These are phyloP conservation scores for Balearica regulorum DNA, from an alignment of 2,797 vertebrate genomes.

Conservation along the genomic window DNA sequence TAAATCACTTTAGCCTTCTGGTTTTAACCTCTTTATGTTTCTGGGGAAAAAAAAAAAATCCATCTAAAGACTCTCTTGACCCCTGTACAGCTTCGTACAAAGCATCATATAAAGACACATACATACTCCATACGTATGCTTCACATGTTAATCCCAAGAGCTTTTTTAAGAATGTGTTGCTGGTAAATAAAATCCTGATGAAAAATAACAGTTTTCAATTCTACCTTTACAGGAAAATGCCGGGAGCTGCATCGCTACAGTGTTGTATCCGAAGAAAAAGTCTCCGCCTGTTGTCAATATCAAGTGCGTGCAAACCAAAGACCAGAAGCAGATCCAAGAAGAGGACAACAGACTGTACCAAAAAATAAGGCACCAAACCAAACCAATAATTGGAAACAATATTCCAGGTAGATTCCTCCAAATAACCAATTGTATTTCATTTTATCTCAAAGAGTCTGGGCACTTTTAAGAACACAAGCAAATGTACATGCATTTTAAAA, in stretches of 20 bases:
- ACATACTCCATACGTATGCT: fast-evolving
- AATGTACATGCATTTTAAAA: fast-evolving
- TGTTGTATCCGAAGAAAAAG: conserved; percentile 65
- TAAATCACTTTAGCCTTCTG: neutral
- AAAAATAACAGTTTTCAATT: neutral
- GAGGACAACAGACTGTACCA: conserved; percentile 65
- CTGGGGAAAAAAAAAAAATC: neutral
- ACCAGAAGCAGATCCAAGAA: neutral
- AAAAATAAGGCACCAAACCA: conserved; percentile 49
- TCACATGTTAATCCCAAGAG: neutral
- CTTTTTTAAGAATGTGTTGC: neutral
- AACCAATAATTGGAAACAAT: neutral
- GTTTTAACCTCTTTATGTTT: neutral
- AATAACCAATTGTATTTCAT: neutral
- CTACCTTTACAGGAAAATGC: conserved; percentile 42
- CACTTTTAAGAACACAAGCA: neutral
- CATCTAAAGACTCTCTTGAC: neutral
- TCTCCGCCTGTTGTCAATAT: conserved; percentile 56
- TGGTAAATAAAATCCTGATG: neutral
- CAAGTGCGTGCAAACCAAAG: conserved; percentile 38
- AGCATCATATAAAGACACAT: neutral
- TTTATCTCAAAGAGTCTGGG: neutral
- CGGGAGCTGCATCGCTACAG: conserved; percentile 67
- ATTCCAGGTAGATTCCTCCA: conserved; percentile 69
- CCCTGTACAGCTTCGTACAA: neutral